Base-by-base conservation (phyloP, 2,888 invertebrate species). In the Sarcophaga variegata region DNA sequence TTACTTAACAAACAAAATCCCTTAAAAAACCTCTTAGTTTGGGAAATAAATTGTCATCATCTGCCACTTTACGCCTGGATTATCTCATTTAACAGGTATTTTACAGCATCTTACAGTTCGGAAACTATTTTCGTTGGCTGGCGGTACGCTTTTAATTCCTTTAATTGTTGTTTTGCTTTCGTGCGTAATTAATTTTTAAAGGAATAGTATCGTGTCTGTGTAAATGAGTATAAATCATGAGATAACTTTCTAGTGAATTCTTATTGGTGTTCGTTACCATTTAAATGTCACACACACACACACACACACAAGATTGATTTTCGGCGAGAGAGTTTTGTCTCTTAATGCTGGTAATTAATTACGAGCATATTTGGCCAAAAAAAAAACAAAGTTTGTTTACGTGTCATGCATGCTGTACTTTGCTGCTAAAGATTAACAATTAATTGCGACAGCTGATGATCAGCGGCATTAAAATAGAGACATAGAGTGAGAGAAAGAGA, bases 371-470 rank as follows among this genome's bases (percentile, higher is more conserved):
- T 67, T 47, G 67, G 66, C 59, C 66, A 37, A 37, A 37, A 37
- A 37, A 22, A 2, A 37, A 37, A 37, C 10, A 37, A 37, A 37
- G 37, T 37, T 37, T 37, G 37, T 37, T 37, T 37, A 37, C 37
- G 37, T 37, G 37, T 37, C 37, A 37, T 37, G 37, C 37, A 37
- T 37, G 8, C 37, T 37, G 8, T 37, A 37, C 37, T 37, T 37
- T 8, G 37, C 37, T 37, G 71, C 77, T 69, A 81, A 80, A 85
- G 85, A 81, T 81, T 85, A 85, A 85, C 85, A 81, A 78, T 85
- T 81, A 85, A 85, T 85, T 81, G 81, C 77, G 22, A 63, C 85
- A 85, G 81, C 85, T 85, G 85, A 81, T 85, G 81, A 72, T 72
- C 67, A 37, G 37, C 8, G 10, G 37, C 37, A 37, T 37, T 8